Conservation (phyloP, 2,113 vertebrate species). For the Irena cyanogastra region DNA sequence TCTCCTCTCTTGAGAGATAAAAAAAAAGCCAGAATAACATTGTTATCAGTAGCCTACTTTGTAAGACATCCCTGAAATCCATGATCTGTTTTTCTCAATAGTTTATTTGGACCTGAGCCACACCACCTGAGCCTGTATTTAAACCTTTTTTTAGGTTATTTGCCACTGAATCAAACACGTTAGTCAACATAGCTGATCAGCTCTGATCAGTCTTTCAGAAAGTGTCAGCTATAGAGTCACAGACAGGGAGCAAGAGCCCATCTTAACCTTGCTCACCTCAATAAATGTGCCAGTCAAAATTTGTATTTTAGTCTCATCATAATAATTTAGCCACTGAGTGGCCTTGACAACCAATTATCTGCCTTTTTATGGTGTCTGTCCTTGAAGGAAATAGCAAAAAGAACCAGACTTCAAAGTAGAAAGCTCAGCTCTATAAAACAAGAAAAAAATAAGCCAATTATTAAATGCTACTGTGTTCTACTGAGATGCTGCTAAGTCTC, state of each 20-base stretch:
- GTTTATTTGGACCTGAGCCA: background rate
- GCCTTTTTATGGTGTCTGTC: background rate
- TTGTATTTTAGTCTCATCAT: background rate
- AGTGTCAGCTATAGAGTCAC: background rate
- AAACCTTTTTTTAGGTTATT: background rate
- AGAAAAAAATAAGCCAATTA: background rate
- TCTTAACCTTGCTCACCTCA: background rate
- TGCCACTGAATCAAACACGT: background rate
- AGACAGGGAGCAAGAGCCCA: background rate
- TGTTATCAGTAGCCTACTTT: background rate
- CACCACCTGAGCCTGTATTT: background rate
- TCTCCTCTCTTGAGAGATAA: background rate
- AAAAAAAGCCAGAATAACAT: background rate
- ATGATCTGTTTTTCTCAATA: background rate
- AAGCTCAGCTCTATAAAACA: background rate
- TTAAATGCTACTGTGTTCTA: background rate
- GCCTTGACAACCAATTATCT: background rate
- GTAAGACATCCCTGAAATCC: background rate
- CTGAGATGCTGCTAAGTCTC: background rate
- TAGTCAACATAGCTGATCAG: background rate
- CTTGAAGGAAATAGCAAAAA: background rate
- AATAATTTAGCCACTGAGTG: background rate
- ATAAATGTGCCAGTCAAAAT: background rate
- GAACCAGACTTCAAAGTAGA: background rate
- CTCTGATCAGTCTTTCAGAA: background rate